These are phyloP conservation scores for Sclerurus mexicanus DNA, from an alignment of 2,113 vertebrate genomes.

Conservation along the genomic window DNA sequence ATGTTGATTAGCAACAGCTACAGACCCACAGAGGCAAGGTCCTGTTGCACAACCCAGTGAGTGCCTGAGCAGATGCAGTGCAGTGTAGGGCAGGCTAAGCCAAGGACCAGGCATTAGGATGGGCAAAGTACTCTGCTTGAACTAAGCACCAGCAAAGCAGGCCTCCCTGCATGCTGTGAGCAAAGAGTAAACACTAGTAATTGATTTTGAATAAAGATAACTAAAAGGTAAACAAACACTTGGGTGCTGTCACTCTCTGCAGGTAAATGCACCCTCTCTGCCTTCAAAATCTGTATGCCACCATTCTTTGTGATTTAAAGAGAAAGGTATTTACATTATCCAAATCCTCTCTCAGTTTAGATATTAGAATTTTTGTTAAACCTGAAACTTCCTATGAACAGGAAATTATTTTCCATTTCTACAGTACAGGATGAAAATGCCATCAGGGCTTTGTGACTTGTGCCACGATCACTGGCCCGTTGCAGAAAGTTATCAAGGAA, in stretches of 20 bases:
- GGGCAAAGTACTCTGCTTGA: background rate
- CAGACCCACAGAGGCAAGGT: background rate
- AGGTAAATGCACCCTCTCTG: background rate
- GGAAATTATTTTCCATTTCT: background rate
- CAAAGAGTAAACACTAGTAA: background rate
- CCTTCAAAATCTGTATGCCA: background rate
- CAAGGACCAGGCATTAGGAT: too few relatives aligned
- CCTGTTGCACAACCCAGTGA: background rate
- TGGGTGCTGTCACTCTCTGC: background rate
- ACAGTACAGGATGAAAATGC: background rate
- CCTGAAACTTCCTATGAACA: background rate
- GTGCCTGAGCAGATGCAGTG: background rate
- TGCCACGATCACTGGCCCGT: background rate
- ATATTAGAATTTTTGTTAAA: background rate
- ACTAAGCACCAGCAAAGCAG: background rate
- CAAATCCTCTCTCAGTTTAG: background rate
- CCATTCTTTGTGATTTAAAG: background rate
- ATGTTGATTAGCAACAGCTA: background rate
- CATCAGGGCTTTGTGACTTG: background rate
- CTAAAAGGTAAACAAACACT: background rate
- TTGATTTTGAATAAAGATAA: background rate
- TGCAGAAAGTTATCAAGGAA: background rate
- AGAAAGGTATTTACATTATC: background rate
- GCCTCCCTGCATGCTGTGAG: background rate
- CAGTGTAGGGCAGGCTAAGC: background rate